Base-by-base conservation (phyloP, 2,888 invertebrate species). In the Drosophila maculinotata region DNA sequence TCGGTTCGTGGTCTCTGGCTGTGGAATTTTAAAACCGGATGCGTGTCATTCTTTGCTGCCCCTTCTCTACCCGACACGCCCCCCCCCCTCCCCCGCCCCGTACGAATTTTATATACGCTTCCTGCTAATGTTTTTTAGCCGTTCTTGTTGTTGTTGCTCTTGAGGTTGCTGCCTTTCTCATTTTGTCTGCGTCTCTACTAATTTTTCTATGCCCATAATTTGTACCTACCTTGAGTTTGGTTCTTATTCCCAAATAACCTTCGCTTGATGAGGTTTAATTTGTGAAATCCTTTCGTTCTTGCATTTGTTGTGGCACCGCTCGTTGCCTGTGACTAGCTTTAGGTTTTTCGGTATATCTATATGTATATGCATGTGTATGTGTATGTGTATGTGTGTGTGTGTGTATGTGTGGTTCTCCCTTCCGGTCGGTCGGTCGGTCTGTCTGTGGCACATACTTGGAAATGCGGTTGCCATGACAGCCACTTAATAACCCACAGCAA, bases 1-100 rank as follows among this genome's bases (percentile, higher is more conserved):
- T 14, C 35, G 9, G 8, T 15, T 8, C n/a, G 47, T 42, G 33
- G 9, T 1, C 31, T 31, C 15, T 53, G 20, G 35, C 36, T 36
- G 30, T 83, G 87, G 87, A 85, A 87, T 87, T 83, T 85, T 67
- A 76, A 79, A 79, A 87, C 87, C 88, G 86, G 85, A 84, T 88
- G 87, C 82, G 76, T 72, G 78, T 74, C 73, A 73, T 72, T 60
- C 57, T 59, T 51, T 52, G 41, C 28, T 28, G 17, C 20, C 4
- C 20, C 20, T 4, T n/a, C n/a, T n/a, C n/a, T n/a, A n/a, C n/a
- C n/a, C n/a, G 45, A 2, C n/a, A 42, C 25, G 39, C 49, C 51
- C 51, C 14, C 8, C 9, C 14, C 20, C 45, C 7, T 1, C 9
- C 30, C 42, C 20, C 44, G 36, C 44, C 35, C 31, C 17, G 38